A percentile compares a stretch with the other conserved stretches of the same genome.
Conservation (phyloP, 2,888 invertebrate species). For the Pollenia angustigena region DNA sequence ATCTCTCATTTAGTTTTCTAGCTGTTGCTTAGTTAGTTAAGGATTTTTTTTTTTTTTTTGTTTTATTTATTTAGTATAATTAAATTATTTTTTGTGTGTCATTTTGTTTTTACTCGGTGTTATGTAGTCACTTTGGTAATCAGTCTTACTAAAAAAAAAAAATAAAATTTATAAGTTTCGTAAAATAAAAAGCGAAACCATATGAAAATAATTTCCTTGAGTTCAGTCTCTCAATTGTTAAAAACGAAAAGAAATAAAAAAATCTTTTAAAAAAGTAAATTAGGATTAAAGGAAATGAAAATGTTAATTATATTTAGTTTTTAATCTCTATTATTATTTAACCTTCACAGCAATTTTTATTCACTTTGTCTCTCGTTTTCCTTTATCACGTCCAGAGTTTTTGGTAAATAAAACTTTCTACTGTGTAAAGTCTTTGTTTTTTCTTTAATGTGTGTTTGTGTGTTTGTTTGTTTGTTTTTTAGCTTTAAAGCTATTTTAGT, state of each 20-base stretch:
- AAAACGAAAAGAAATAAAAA: constrained; percentile 71
- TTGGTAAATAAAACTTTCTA: constrained; percentile 54
- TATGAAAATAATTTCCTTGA: constrained; percentile 69
- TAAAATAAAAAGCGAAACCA: constrained; percentile 56
- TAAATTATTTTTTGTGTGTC: constrained; percentile 61
- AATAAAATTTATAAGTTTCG: constrained; percentile 65
- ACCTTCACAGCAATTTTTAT: constrained; percentile 61
- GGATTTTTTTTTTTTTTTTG: constrained; percentile 26
- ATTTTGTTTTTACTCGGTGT: constrained; percentile 71
- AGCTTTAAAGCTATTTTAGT: constrained; percentile 50
- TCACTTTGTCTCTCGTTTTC: constrained; percentile 28
- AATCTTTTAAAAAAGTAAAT: not conserved
- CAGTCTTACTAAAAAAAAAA: constrained; percentile 78
- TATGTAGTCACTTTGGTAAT: constrained; percentile 79
- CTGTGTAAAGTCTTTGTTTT: constrained; percentile 32
- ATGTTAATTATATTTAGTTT: constrained; percentile 59
- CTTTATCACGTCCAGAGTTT: constrained; percentile 38
- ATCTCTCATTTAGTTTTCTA: constrained; percentile 67
- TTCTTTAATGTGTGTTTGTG: not conserved
- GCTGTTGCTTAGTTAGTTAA: constrained; percentile 58
- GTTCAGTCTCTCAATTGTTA: constrained; percentile 81
- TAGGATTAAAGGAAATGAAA: constrained; percentile 8
- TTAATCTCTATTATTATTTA: constrained; percentile 69
- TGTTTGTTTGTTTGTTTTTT: constrained; percentile 42
- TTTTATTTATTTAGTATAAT: constrained; percentile 68